Base-by-base conservation (phyloP, 2,113 vertebrate genomes). In the Indicator indicator region DNA sequence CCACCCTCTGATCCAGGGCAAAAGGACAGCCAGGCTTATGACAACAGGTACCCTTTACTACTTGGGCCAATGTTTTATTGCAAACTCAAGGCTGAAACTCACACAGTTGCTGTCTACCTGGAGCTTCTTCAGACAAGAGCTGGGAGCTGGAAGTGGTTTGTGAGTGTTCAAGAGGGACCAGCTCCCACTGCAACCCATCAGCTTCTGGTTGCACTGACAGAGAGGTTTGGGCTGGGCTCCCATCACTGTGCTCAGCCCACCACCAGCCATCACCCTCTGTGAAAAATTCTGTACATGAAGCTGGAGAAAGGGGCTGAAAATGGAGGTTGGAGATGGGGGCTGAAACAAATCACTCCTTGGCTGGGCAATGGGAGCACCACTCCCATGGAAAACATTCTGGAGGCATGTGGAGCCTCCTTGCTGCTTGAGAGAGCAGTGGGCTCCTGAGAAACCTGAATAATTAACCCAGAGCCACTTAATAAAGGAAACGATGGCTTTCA, bases 391-490 rank as follows among this genome's bases (percentile, higher is more conserved):
- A 86, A 85, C 85, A 80, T 90, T 85, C 86, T 30, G 85, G 70
- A 84, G 77, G 69, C 2, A 2, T 12, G 69, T 1, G 3, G 80
- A 84, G 87, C 72, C 89, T 71, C 70, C 3, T 56, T 23, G 60
- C 52, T 42, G 19, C 10, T 5, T 14, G 67, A 72, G n/a, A 14
- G 38, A 8, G 28, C 4, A 1, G 24, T 1, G 4, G 28, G 38
- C 9, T 80, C 9, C 0, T 1, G 2, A 73, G 84, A 91, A 95
- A 86, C n/a, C 73, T 13, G 75, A 71, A 36, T 79, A 94, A 96
- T 93, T 90, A 95, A 94, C 80, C 89, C 68, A 14, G 86, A 44
- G 14, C 23, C 90, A 83, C 87, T 96, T 94, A 63, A 94, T 95
- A 83, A 91, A 96, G 94, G 55, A 27, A 58, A 65, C 5, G 16